Conservation (phyloP, 2,888 invertebrate genomes). For the Rhogogaster chlorosoma region DNA sequence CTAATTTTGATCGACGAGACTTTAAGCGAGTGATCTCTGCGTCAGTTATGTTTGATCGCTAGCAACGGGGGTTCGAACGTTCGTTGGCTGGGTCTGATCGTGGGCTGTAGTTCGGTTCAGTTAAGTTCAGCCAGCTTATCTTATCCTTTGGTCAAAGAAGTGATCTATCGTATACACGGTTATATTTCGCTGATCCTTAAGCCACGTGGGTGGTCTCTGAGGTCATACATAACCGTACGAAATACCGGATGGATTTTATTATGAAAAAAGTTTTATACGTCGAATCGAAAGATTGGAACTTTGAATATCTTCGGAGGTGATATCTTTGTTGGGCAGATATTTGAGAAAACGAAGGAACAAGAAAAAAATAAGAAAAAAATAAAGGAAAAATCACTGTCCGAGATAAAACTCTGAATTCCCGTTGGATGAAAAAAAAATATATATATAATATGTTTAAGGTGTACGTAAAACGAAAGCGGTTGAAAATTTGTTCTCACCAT, state of each 20-base stretch:
- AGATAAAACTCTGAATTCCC: background rate
- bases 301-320: background rate
- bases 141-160: constrained; percentile 15
- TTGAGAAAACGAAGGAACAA: background rate
- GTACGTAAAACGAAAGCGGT: constrained; percentile 10
- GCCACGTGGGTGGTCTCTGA: constrained; percentile 16
- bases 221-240: background rate
- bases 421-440: background rate
- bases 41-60: constrained; percentile 27
- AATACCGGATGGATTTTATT: background rate
- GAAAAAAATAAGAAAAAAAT: background rate
- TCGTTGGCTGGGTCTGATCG: background rate
- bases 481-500: background rate
- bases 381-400: background rate
- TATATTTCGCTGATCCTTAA: constrained; percentile 24
- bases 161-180: constrained; percentile 12
- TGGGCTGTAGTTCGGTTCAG: background rate
- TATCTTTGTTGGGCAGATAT: background rate
- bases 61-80: background rate
- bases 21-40: constrained; percentile 5
- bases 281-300: background rate
- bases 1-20: constrained; percentile 32
- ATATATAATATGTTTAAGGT: background rate
- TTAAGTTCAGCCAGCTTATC: background rate
- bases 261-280: background rate